Percentiles rank a stretch among this genome's conserved stretches.
Conservation (phyloP, 2,797 vertebrate species). For the Epinephelus malabaricus region DNA sequence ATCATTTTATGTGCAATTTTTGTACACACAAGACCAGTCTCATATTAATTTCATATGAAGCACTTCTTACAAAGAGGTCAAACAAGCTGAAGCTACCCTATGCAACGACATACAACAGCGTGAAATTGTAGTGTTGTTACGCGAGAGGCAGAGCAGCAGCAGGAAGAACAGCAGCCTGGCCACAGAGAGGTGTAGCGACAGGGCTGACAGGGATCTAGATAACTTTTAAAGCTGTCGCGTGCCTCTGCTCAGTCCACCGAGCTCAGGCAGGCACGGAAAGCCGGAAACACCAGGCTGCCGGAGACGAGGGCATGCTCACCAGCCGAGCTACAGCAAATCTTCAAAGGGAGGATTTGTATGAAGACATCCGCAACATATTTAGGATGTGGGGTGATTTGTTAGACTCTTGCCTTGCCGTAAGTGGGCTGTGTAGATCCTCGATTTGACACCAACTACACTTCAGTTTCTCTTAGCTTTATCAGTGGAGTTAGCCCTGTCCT, state of each 20-base stretch:
- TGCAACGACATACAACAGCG: background rate
- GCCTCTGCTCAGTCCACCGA: conserved; percentile 34
- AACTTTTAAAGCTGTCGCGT: conserved; percentile 42
- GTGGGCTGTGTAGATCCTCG: conserved; percentile 2
- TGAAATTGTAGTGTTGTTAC: conserved; percentile 22
- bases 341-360: conserved; percentile 75
- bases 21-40: background rate
- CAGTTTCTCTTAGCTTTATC: conserved; percentile 22
- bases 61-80: conserved; percentile 9
- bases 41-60: background rate
- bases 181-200: conserved; percentile 45
- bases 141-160: conserved; percentile 16
- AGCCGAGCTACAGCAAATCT: conserved; percentile 62
- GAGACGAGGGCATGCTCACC: conserved; percentile 65
- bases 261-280: conserved; percentile 50
- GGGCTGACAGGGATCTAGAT: conserved; percentile 57
- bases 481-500: background rate
- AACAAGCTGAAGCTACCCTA: conserved; percentile 11
- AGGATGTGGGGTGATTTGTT: conserved; percentile 34
- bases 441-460: conserved; percentile 32
- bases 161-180: conserved; percentile 20
- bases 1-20: background rate
- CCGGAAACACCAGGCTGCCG: conserved; percentile 35
- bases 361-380: conserved; percentile 52
- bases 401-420: conserved; percentile 19